Evolutionary conservation across 1,140 invertebrate genomes (phyloP).

Genomic region (Drosophila arawakana): DNA sequence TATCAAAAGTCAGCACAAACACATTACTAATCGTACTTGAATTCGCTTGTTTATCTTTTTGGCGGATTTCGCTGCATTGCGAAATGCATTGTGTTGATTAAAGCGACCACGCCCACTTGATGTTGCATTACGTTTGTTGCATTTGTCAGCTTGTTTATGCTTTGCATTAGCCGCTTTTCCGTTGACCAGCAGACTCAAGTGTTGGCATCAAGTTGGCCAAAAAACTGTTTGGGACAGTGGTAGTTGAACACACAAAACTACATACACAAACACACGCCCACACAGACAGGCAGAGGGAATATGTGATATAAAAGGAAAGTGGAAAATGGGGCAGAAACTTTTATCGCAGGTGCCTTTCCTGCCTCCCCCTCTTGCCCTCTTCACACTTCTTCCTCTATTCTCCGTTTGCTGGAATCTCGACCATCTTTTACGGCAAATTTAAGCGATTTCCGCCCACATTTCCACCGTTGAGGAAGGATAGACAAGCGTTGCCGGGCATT

Average conservation of each 20-base stretch:
- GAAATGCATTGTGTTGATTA: conserved; percentile 53
- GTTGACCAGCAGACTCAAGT: conserved; percentile 20
- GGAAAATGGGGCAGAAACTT: conserved; percentile 79
- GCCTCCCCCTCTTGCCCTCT: background rate
- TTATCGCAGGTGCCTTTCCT: conserved; percentile 75
- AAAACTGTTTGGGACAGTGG: conserved; percentile 31
- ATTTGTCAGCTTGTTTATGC: conserved; percentile 72
- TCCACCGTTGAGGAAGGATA: conserved; percentile 40
- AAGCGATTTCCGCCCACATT: conserved; percentile 66
- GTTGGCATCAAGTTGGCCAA: conserved; percentile 28
- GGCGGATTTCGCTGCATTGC: conserved; percentile 47
- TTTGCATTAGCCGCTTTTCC: conserved; percentile 45
- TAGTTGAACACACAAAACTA: conserved; percentile 19
- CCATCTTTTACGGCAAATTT: conserved; percentile 52
- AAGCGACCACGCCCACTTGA: conserved; percentile 39
- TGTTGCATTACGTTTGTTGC: conserved; percentile 47
- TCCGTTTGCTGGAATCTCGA: conserved; percentile 16
- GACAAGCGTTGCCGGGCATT: conserved; percentile 52
- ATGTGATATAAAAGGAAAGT: conserved; percentile 53
- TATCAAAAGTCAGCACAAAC: background rate
- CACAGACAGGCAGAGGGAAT: conserved; percentile 5
- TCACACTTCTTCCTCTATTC: background rate
- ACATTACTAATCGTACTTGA: background rate
- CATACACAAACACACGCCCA: background rate
- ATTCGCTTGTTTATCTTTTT: conserved; percentile 18